These are phyloP conservation scores for Patella depressa DNA, from an alignment of 2,888 invertebrate species.

Conservation along the genomic window DNA sequence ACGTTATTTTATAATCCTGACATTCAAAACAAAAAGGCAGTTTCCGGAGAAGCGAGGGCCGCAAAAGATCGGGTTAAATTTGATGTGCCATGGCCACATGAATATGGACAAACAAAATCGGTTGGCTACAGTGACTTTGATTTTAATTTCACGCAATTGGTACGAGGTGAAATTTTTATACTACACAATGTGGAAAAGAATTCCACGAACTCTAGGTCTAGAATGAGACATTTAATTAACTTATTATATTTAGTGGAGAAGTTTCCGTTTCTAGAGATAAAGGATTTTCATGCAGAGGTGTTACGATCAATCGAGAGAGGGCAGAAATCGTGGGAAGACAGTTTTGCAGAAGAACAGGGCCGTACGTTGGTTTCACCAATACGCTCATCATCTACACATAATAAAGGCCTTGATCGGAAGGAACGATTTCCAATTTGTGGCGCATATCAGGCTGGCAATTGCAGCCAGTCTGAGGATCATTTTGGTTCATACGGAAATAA, in stretches of 20 bases:
- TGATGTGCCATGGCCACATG: constrained; percentile 8
- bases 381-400: not conserved
- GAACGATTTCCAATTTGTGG: not conserved
- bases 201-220: not conserved
- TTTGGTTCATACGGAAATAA: not conserved
- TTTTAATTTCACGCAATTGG: not conserved
- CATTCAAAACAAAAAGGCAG: not conserved
- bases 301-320: not conserved
- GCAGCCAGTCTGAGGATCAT: not conserved
- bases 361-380: not conserved
- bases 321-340: not conserved
- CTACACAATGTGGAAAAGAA: not conserved
- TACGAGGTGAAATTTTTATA: not conserved
- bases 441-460: not conserved
- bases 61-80: not conserved
- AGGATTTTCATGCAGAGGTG: not conserved
- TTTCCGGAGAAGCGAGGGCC: not conserved
- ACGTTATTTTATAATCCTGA: not conserved
- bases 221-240: not conserved
- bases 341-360: not conserved
- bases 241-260: not conserved
- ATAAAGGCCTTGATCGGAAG: not conserved
- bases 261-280: not conserved
- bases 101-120: not conserved
- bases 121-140: not conserved